Evolutionary conservation across 2,888 invertebrate genomes (phyloP), one percentile per base, ranked within the genome.

Genomic region (Leptinotarsa peninsularis): DNA sequence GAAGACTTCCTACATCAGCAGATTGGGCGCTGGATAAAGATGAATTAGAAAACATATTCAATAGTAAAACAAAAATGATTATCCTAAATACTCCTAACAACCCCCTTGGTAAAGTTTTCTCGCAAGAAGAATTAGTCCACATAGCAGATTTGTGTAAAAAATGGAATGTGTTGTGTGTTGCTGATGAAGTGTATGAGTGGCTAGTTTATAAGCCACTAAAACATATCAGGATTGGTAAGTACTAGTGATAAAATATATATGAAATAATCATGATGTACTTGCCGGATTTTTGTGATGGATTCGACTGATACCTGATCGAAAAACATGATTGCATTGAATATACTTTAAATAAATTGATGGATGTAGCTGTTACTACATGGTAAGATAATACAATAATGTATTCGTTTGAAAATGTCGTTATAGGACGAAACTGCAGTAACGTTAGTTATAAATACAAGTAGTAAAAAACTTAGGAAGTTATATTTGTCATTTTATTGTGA

Each of bases 171-270:
- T 89, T 99, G 13, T 98, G 97, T 74, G 89, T 99, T 23, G 94
- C 98, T 1, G 99, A 99, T 88, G 99, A 99, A 88, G 99, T 99
- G 0, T 99, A 99, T 83, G 99, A 99, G 88, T 99, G 98, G 97
- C 91, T 99, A 87, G 95, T 96, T 15, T 98, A 94, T 84, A 92
- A 94, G 84, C 94, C 94, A 0, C 90, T 92, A 49, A 90, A 95
- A 83, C 96, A 98, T 88, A 92, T 98, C 76, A 92, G 98, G 86
- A 98, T 99, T 76, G 98, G 98, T 95, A 87, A 76, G 56, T 58
- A 52, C 10, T 58, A 58, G 21, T 23, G 17, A 43, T 71, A 2
- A 17, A 15, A 69, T 43, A n/a, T 14, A 49, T 49, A n/a, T 27
- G 4, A 52, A n/a, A 18, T 66, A 23, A 66, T 67, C 3, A 10